Evolutionary conservation across 2,888 invertebrate species (phyloP), one percentile per base, ranked within the genome.

Genomic region (Callosobruchus maculatus): DNA sequence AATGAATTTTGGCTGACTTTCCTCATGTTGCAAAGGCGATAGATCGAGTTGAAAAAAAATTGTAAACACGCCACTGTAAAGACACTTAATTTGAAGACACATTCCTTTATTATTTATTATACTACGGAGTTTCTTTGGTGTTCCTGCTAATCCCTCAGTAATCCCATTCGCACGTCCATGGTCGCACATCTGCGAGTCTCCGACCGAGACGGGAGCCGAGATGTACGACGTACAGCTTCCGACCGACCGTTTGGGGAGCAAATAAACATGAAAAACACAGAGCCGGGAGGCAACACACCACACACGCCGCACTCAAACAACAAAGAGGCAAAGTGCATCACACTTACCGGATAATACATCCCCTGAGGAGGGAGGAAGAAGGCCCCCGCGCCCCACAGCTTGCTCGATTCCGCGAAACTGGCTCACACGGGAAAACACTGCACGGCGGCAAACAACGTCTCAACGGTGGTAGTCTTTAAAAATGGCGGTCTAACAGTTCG

Each of bases 381-480:
- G 90, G 95, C 95, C 92, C 95, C 95, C 90, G 95, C 94, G 91
- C 96, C 95, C 96, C 96, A 96, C 96, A 96, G 96, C 93, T 96
- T 96, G 96, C 93, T 93, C 93, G 94, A 92, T 93, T 81, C 78
- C 79, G 75, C 71, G 74, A 77, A 80, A 81, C 81, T 75, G 75
- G 80, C 2, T 79, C 80, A 80, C 80, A 90, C 85, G 89, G 89
- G 89, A 71, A 30, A 71, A 71, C 66, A 83, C 83, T 83, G 82
- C 84, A 79, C 81, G 73, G 80, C 78, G 80, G 79, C 79, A 81
- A 80, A 77, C 71, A 74, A 75, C 74, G 73, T 71, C 67, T 74
- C 71, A 74, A 72, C 72, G 70, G 72, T 71, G 73, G 76, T 70
- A 71, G 73, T 71, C 74, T 31, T 73, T 26, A 7, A 4, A 26